Conservation (phyloP, 2,113 vertebrate genomes). For the Chiloscyllium plagiosum region DNA sequence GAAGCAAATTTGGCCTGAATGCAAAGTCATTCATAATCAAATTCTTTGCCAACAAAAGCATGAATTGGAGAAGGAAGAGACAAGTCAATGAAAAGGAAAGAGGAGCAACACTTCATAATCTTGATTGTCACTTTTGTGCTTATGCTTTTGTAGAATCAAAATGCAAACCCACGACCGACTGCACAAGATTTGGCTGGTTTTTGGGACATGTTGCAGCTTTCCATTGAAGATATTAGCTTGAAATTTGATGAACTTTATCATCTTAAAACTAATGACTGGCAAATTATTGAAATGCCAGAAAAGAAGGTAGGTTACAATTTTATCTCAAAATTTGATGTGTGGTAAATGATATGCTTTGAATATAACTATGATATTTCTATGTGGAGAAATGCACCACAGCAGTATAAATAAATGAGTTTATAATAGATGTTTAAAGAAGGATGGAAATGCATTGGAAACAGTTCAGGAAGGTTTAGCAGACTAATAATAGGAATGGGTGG, state of each 20-base stretch:
- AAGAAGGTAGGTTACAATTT: constrained; percentile 72
- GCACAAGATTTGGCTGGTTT: constrained; percentile 96
- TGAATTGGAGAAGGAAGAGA: neutral
- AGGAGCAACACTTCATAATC: neutral
- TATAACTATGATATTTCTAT: neutral
- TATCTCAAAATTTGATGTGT: neutral
- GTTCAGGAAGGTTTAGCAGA: too few species aligned
- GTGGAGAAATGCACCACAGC: neutral
- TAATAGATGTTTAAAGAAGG: neutral
- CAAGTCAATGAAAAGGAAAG: neutral
- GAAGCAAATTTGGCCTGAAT: neutral
- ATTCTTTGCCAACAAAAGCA: neutral
- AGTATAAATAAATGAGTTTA: neutral
- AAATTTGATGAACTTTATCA: constrained; percentile 99
- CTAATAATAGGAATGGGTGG: too few species aligned
- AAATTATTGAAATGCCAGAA: constrained; percentile 74
- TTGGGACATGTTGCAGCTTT: constrained; percentile 97
- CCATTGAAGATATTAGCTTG: constrained; percentile 99
- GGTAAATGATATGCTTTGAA: neutral
- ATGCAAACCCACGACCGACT: constrained; percentile 83
- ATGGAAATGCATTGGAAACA: too few species aligned
- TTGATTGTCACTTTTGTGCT: neutral
- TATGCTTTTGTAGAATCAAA: constrained; percentile 71
- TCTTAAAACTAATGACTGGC: constrained; percentile 94
- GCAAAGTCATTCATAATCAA: neutral